These are phyloP conservation scores for Antheraea yamamai DNA, from an alignment of 2,888 invertebrate species.

Conservation along the genomic window DNA sequence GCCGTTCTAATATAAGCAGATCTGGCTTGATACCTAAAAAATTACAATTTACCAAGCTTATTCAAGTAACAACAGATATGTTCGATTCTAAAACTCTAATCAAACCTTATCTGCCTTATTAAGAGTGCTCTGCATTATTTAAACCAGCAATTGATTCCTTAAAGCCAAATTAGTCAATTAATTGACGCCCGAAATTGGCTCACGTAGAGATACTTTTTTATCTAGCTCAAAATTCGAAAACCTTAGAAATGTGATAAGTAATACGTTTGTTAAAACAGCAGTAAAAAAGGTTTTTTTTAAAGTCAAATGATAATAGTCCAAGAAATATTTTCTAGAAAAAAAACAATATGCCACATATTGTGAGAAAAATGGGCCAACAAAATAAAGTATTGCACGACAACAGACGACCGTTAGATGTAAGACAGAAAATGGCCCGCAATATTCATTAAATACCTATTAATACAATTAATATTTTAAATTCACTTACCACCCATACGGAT, in stretches of 20 bases:
- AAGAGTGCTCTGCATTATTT: not conserved
- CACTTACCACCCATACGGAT: conserved; percentile 92
- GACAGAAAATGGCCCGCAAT: not conserved
- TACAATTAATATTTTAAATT: not conserved
- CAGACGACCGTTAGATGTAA: not conserved
- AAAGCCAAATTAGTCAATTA: not conserved
- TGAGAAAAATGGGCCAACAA: not conserved
- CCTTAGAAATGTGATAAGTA: too few species aligned
- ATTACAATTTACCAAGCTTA: conserved; percentile 5
- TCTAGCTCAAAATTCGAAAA: not conserved
- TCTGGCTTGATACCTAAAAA: conserved; percentile 91
- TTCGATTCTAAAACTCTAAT: not conserved
- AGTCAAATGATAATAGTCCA: too few species aligned
- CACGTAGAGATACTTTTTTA: too few species aligned
- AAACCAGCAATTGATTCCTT: not conserved
- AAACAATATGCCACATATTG: not conserved
- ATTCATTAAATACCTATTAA: not conserved
- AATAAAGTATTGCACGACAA: not conserved
- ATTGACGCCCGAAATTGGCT: too few species aligned
- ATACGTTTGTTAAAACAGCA: too few species aligned
- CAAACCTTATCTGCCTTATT: not conserved
- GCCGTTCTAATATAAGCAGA: conserved; percentile 94
- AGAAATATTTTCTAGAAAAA: too few species aligned
- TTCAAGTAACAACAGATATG: not conserved
- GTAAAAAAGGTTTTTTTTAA: too few species aligned